Evolutionary conservation across 1,140 invertebrate species (phyloP).

Genomic region (Rhopalosiphum padi): DNA sequence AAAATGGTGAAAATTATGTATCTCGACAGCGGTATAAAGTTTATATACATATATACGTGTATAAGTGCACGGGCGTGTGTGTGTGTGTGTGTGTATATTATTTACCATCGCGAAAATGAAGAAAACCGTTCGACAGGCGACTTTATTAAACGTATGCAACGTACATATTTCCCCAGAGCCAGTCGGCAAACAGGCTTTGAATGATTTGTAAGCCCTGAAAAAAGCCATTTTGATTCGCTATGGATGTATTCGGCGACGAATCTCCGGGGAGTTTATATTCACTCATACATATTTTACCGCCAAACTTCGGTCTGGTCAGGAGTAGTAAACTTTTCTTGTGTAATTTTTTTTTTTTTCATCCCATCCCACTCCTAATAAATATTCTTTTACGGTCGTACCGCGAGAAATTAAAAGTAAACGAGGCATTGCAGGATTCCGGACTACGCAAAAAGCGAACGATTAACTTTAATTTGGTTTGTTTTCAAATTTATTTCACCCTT

Average conservation of each 20-base stretch:
- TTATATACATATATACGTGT: neutral
- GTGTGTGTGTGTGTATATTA: neutral
- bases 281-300: conserved; percentile 52
- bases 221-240: conserved; percentile 42
- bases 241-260: conserved; percentile 14
- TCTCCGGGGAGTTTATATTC: conserved; percentile 23
- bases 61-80: neutral
- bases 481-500: neutral
- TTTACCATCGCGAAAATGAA: conserved; percentile 24
- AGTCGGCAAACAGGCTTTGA: conserved; percentile 49
- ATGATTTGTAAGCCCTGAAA: conserved; percentile 50
- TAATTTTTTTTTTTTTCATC: neutral
- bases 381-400: neutral
- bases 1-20: neutral
- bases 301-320: conserved; percentile 38
- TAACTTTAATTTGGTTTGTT: conserved; percentile 19
- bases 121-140: conserved; percentile 25
- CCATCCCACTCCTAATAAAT: neutral
- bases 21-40: neutral
- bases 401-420: conserved; percentile 20
- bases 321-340: conserved; percentile 24
- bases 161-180: conserved; percentile 54
- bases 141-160: conserved; percentile 53
- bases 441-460: neutral
- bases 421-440: neutral